Evolutionary conservation across 35 echinoderm and acorn worm species (phyloP), one percentile per base, ranked within the genome.

Genomic region (Patiria miniata): DNA sequence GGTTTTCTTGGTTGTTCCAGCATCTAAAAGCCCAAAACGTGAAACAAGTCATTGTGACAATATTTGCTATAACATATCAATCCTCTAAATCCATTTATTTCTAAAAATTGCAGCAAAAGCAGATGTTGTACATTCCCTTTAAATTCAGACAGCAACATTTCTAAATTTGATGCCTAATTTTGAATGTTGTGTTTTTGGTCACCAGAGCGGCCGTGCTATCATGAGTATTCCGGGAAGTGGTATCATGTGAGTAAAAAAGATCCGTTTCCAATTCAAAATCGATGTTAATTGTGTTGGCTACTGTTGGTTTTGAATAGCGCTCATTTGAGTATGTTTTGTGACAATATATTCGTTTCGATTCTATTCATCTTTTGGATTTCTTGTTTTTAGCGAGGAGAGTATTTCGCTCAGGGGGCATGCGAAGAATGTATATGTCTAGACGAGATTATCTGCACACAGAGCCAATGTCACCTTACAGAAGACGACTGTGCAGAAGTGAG

Each of bases 401-500:
- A 15, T 19, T 83, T 83, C 29, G 57, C 81, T 7, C 19, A 53
- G 2, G 81, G 81, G 7, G 57, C 52, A 37, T 83, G 81, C 28
- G 81, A 83, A 36, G 51, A 83, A 18, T 83, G 81, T n/a, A 40
- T 28, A 5, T 83, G 81, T 60, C 51, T 58, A 0, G 81, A 83
- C 32, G 81, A 58, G 1, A 83, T 83, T 16, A 14, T 83, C 23
- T 83, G 81, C 57, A 6, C 15, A 2, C 53, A 60, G 38, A 58
- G 81, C 36, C 34, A 58, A 36, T 83, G 81, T 39, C 53, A 83
- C 15, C 81, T 83, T 8, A 83, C 28, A 39, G 51, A 32, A 60
- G 81, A 83, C 19, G 81, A 83, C 14, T 83, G 81, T 83, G 42
- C 53, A 21, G 54, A 83, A 19, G 81, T 83, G 57, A 83, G 81